A percentile compares a stretch with the other conserved stretches of the same genome.
These are phyloP conservation scores for Erebia aethiops DNA, from an alignment of 2,888 invertebrate species.

Conservation along the genomic window DNA sequence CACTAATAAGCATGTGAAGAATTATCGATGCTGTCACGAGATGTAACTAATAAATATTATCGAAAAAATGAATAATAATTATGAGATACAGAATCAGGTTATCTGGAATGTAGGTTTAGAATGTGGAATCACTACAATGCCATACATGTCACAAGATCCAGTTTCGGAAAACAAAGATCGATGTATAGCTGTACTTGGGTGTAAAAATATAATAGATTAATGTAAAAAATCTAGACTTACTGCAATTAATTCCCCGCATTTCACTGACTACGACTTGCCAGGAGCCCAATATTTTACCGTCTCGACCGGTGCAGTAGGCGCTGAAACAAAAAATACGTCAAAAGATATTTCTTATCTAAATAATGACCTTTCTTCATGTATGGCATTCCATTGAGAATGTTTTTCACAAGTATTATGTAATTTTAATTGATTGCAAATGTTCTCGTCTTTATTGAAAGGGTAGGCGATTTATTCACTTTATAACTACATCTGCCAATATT, in stretches of 20 bases:
- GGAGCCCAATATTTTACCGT: conserved; percentile 80
- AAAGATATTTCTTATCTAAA: not conserved
- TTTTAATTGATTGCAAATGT: not conserved
- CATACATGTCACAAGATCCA: not conserved
- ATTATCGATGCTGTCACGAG: not conserved
- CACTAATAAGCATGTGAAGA: not conserved
- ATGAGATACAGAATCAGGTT: not conserved
- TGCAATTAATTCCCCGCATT: conserved; percentile 79
- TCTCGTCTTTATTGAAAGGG: not conserved
- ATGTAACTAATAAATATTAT: not conserved
- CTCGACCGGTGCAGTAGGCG: conserved; percentile 84
- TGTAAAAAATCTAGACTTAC: conserved; percentile 72
- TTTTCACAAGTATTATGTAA: not conserved
- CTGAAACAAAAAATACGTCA: conserved; percentile 57
- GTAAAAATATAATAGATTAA: not conserved
- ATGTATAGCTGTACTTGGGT: not conserved
- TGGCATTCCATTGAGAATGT: not conserved
- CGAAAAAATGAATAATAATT: not conserved
- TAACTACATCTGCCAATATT: not conserved
- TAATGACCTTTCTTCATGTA: not conserved
- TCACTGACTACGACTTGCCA: conserved; percentile 72
- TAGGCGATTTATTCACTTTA: not conserved
- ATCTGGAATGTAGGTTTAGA: not conserved
- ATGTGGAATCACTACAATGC: not conserved
- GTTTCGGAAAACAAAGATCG: not conserved